These are phyloP conservation scores for Ridgeia piscesae DNA, from an alignment of 1,140 invertebrate genomes.

Conservation along the genomic window DNA sequence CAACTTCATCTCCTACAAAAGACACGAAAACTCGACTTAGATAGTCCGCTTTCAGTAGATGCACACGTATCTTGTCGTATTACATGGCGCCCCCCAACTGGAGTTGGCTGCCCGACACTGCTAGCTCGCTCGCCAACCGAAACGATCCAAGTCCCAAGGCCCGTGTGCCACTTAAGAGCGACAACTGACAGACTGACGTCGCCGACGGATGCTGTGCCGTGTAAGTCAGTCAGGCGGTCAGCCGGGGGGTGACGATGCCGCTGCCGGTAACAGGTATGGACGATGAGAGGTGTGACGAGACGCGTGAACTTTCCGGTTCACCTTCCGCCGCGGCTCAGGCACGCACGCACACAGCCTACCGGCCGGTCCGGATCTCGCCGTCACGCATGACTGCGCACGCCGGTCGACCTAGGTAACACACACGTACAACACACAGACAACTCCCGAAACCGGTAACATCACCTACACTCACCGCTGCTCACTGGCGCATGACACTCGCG, in stretches of 20 bases:
- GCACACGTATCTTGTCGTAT: neutral
- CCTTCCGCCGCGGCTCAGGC: neutral
- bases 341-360: neutral
- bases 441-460: neutral
- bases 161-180: neutral
- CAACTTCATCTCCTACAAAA: constrained; percentile 1
- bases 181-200: neutral
- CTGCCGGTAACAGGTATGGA: neutral
- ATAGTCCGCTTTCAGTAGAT: neutral
- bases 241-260: neutral
- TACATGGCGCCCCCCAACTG: neutral
- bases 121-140: neutral
- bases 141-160: neutral
- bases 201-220: neutral
- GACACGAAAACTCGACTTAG: neutral
- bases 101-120: neutral
- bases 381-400: neutral
- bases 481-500: neutral
- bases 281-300: neutral
- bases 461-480: neutral
- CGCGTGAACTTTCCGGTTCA: constrained; percentile 3
- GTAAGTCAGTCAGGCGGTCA: neutral
- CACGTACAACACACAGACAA: constrained; percentile 1
- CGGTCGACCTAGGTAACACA: constrained; percentile 3
- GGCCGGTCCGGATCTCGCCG: neutral